Conservation (phyloP, 2,888 invertebrate species). For the Digitonthophagus gazella region DNA sequence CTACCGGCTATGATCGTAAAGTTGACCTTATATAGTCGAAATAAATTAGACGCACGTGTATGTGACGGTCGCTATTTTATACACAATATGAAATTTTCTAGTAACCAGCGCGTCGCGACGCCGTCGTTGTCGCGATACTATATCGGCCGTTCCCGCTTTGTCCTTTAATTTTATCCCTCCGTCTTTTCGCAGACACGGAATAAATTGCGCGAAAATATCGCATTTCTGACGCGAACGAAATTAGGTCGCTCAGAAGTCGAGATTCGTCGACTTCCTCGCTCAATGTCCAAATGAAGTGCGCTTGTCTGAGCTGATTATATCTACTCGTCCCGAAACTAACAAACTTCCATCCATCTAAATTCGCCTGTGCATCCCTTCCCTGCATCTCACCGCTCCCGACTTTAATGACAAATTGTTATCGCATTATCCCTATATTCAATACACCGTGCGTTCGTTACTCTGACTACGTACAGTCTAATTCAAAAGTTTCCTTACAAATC, state of each 20-base stretch:
- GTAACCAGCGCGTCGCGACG: background rate
- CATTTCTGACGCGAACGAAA: constrained; percentile 15
- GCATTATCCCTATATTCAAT: background rate
- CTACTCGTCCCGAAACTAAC: background rate
- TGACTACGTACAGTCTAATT: background rate
- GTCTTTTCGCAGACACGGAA: constrained; percentile 3
- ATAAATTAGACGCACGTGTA: background rate
- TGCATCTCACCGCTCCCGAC: background rate
- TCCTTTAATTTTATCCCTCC: background rate
- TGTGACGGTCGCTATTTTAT: background rate
- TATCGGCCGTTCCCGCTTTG: background rate
- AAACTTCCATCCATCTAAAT: background rate
- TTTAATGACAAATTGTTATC: background rate
- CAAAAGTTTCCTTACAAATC: background rate
- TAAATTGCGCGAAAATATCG: constrained; percentile 20
- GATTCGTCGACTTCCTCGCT: constrained; percentile 14
- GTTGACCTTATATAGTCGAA: background rate
- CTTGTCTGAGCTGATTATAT: constrained; percentile 20
- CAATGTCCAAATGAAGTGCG: constrained; percentile 18
- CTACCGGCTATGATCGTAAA: background rate
- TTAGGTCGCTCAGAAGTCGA: constrained; percentile 7
- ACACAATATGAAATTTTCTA: background rate
- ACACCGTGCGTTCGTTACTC: background rate
- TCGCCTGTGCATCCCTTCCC: background rate
- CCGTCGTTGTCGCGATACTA: background rate